Conservation (phyloP, 2,797 vertebrate genomes). For the Acanthiza pusilla region DNA sequence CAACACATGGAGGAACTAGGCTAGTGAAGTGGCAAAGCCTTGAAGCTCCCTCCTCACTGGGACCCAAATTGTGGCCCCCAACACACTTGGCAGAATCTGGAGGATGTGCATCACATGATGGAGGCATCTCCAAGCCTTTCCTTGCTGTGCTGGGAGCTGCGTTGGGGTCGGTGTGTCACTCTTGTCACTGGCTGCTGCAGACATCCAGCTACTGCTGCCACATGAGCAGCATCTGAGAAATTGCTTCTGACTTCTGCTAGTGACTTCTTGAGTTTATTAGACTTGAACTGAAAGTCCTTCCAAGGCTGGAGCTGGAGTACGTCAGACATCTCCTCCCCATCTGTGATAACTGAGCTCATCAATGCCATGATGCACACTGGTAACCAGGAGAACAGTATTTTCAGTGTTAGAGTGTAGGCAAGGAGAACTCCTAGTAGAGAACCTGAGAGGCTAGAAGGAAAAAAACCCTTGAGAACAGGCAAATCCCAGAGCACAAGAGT, state of each 20-base stretch:
- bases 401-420: neutral
- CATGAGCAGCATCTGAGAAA: neutral
- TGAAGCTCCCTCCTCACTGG: neutral
- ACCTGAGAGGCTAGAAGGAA: neutral
- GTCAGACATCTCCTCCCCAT: neutral
- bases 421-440: neutral
- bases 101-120: accelerated
- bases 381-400: neutral
- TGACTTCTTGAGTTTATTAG: neutral
- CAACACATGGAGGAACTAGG: neutral
- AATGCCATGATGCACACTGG: accelerated
- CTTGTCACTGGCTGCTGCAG: neutral
- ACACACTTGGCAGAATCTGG: neutral
- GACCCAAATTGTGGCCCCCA: neutral
- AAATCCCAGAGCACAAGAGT: neutral
- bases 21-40: neutral
- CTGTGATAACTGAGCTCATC: neutral
- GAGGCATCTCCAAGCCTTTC: neutral
- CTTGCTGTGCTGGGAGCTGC: accelerated
- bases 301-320: neutral
- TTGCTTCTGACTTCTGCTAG: neutral
- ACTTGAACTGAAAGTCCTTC: neutral
- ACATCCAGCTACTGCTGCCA: neutral
- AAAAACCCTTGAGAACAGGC: neutral
- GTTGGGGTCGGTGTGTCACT: accelerated